Base-by-base conservation (phyloP, 2,888 invertebrate species). In the Macrophya alboannulata region DNA sequence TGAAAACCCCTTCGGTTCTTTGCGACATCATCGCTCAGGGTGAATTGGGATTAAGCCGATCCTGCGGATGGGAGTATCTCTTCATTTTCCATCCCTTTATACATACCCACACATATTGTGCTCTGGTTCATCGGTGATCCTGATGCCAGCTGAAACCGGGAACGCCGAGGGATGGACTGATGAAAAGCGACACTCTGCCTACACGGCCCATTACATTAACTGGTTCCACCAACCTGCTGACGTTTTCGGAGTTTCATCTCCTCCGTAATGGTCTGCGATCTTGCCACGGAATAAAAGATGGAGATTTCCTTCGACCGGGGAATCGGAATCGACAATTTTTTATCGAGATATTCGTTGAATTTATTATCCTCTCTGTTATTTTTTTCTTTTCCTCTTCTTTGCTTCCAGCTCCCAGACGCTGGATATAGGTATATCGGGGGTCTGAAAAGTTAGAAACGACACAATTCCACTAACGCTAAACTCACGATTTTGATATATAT, bases 61-160 rank as follows among this genome's bases (percentile, higher is more conserved):
- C 77, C 37, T 55, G 17, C 8, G 84, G 85, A 86, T 71, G 87
- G 85, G 87, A 87, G 89, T 88, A 90, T 89, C 88, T 90, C 89
- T 90, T 89, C 87, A 89, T 90, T 90, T 87, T 88, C 87, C 87
- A 40, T 59, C 43, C 81, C 81, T 43, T 21, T 31, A 17, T 37
- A 51, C n/a, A 25, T 48, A n/a, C 31, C 15, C 12, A 37, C 37
- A 31, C 8, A 1, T n/a, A 45, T 37, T 68, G 9, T 15, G 31
- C 68, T 21, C 72, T 9, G 43, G 40, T 59, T 45, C 62, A 17
- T 4, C 37, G 65, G 79, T 40, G 48, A 62, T 37, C 40, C 48
- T 21, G 8, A 15, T 21, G 40, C 51, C 79, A 40, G 79, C 4
- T 12, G 55, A 40, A 48, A 25, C 82, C 17, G 65, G 65, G 62